Percentiles rank a stretch among this genome's conserved stretches.
Conservation (phyloP, 2,113 vertebrate species). For the Zeus faber region DNA sequence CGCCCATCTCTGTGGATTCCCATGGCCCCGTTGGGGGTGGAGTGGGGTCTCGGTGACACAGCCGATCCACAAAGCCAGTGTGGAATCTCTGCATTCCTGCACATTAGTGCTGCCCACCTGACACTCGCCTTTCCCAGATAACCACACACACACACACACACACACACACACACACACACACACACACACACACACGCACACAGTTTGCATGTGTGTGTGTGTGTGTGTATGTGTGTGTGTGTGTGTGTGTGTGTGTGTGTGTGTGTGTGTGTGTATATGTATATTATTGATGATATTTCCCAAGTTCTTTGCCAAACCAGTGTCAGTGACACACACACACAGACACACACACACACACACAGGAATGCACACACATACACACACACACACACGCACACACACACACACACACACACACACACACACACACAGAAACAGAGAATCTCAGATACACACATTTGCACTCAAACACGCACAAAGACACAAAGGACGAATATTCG, state of each 20-base stretch:
- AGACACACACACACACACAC: neutral
- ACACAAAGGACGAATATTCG: no score
- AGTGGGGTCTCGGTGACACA: constrained; percentile 57
- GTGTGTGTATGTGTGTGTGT: no score
- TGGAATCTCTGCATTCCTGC: constrained; percentile 74
- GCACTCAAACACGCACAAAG: no score
- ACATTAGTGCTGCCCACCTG: constrained; percentile 77
- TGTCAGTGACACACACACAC: constrained; percentile 2
- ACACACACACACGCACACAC: neutral
- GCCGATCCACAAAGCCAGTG: constrained; percentile 70
- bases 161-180: constrained; percentile 20
- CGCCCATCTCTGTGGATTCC: constrained; percentile 60
- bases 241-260: no score
- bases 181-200: constrained; percentile 12
- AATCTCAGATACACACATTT: no score
- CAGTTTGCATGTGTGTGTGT: neutral
- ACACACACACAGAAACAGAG: no score
- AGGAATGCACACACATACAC: neutral
- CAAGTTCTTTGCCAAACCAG: no score
- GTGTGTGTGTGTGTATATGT: no score
- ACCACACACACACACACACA: constrained; percentile 32
- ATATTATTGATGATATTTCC: no score
- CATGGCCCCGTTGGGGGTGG: constrained; percentile 53
- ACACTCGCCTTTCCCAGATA: constrained; percentile 63
- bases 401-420: neutral